A percentile compares a stretch with the other conserved stretches of the same genome.
These are phyloP conservation scores for Egretta garzetta DNA, from an alignment of 2,113 vertebrate species.

Conservation along the genomic window DNA sequence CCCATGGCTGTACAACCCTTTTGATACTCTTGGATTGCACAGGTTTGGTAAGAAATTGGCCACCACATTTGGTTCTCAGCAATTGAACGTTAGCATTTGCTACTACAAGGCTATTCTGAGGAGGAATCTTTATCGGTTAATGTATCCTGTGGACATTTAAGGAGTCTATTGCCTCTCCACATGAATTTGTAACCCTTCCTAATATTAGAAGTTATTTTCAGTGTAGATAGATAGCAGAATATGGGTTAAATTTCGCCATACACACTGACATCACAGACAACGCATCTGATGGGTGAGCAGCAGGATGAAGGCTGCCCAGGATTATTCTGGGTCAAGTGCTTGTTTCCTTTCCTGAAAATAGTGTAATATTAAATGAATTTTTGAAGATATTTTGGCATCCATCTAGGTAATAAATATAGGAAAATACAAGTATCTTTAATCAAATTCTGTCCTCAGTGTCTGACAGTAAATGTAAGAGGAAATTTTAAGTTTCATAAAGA, in stretches of 20 bases:
- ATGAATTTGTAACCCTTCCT: neutral
- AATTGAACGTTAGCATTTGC: neutral
- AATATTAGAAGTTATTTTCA: neutral
- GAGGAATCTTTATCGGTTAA: neutral
- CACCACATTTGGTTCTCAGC: neutral
- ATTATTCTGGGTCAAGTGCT: neutral
- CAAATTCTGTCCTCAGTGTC: neutral
- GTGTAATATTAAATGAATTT: neutral
- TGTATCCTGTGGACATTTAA: neutral
- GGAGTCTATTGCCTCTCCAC: neutral
- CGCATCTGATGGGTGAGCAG: neutral
- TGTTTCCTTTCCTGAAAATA: neutral
- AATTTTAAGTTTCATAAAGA: neutral
- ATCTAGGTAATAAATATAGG: neutral
- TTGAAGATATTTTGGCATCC: neutral
- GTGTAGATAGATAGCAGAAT: neutral
- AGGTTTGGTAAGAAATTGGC: neutral
- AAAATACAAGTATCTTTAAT: neutral
- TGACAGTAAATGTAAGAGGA: neutral
- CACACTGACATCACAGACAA: neutral
- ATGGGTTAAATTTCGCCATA: neutral
- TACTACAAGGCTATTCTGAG: neutral
- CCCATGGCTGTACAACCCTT: neutral
- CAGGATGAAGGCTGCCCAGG: neutral
- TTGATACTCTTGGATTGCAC: neutral